These are phyloP conservation scores for Ceraclea dissimilis DNA, from an alignment of 2,888 invertebrate genomes.

Conservation along the genomic window DNA sequence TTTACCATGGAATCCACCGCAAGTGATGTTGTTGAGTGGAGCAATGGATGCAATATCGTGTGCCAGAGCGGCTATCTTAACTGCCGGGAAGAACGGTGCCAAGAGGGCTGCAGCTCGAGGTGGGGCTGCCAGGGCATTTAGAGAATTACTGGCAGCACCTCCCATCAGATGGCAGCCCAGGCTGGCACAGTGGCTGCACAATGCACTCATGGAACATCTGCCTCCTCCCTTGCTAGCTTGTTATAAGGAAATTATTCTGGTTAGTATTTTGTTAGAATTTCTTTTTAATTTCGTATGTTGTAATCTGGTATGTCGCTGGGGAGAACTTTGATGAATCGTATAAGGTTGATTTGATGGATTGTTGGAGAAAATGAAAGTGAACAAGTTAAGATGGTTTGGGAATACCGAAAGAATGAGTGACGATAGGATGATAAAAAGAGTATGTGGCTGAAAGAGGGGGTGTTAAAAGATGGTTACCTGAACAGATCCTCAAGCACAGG, in stretches of 20 bases:
- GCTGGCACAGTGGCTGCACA: slow-evolving; percentile 32
- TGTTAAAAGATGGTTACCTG: too few species aligned
- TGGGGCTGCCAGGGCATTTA: slow-evolving; percentile 25
- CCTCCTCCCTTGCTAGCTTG: slow-evolving; percentile 21
- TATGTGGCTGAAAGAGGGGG: too few species aligned
- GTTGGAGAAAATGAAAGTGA: too few species aligned
- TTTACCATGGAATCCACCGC: slow-evolving; percentile 31
- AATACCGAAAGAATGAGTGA: too few species aligned
- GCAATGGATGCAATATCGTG: slow-evolving; percentile 26
- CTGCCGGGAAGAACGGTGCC: slow-evolving; percentile 30
- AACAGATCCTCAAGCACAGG: too few species aligned
- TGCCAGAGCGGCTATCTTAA: slow-evolving; percentile 26
- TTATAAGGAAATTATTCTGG: slow-evolving; percentile 24
- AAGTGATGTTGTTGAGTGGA: slow-evolving; percentile 31
- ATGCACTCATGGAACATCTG: slow-evolving; percentile 23
- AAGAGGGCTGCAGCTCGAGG: slow-evolving; percentile 28
- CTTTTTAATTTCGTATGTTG: background rate
- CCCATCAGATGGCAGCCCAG: slow-evolving; percentile 26
- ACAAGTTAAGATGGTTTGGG: too few species aligned
- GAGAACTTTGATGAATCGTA: too few species aligned
- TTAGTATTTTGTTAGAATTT: slow-evolving; percentile 12
- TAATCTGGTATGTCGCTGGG: too few species aligned
- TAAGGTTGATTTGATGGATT: too few species aligned
- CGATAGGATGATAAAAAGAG: too few species aligned
- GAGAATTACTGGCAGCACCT: slow-evolving; percentile 23